Base-by-base conservation (phyloP, 2,888 invertebrate species). In the Muschampia plurimacula region DNA sequence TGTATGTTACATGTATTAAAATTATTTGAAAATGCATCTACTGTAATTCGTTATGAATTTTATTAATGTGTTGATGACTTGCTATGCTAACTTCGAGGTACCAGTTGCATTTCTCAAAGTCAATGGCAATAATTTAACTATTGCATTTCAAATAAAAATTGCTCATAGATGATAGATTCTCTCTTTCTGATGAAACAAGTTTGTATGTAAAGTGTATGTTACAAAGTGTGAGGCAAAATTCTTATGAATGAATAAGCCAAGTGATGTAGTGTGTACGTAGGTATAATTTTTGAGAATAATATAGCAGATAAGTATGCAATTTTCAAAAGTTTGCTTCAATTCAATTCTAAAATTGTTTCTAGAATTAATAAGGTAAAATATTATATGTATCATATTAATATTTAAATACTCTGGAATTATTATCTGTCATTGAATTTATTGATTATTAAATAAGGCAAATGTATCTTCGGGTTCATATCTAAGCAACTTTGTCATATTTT, bases 191-290 rank as follows among this genome's bases (percentile, higher is more conserved):
- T 62, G 41, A 41, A 41, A 12, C 28, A 62, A 62, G 41, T 39
- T 36, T 1, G 8, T 15, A 28, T 44, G 64, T 44, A 10, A 39
- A 44, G 41, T 64, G 39, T 15, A 22, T 64, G 49, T 39, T 64
- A 44, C 12, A 64, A 59, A 49, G 13, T 66, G 36, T 39, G n/a
- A 60, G 60, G 49, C 59, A 49, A 13, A 52, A 49, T 71, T 66
- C 52, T 6, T 70, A 70, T 70, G 65, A 70, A 59, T 71, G 71
- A 71, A 46, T 60, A 71, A 71, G 71, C 66, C 64, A 66, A 66
- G 66, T 72, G 71, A 66, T 66, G 13, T 65, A 46, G 9, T 59
- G 46, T 69, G 49, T 64, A 28, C 9, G 28, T 69, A 3, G 57
- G 0, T 55, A 15, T 49, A 49, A 2, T 49, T 41, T 41, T 41